These are phyloP conservation scores for Gephyroberyx darwinii DNA, from an alignment of 2,797 vertebrate species.

Conservation along the genomic window DNA sequence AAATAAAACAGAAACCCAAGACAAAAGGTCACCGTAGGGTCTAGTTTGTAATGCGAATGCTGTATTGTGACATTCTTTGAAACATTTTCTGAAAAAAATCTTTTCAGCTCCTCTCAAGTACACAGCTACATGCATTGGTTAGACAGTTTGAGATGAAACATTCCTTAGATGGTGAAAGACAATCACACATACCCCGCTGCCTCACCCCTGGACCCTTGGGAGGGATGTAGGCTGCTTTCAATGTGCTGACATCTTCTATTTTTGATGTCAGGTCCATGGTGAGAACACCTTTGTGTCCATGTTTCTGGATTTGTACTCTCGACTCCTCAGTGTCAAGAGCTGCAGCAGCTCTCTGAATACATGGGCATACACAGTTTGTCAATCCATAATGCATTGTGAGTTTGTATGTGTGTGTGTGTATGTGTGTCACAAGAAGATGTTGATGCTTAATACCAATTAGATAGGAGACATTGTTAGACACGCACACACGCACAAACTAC, in stretches of 20 bases:
- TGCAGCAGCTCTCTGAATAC: slow-evolving; percentile 59
- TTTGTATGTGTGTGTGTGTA: neutral
- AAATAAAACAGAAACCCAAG: neutral
- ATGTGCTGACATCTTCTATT: slow-evolving; percentile 68
- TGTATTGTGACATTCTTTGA: neutral
- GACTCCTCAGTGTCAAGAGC: slow-evolving; percentile 43
- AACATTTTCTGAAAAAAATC: neutral
- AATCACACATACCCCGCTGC: slow-evolving; percentile 66
- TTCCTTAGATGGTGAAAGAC: neutral
- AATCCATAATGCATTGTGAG: too few species aligned
- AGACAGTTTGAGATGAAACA: neutral
- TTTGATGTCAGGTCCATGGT: slow-evolving; percentile 54
- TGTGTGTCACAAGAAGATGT: too few species aligned
- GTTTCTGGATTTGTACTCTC: slow-evolving; percentile 43
- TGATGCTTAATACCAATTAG: too few species aligned
- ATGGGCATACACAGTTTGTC: neutral
- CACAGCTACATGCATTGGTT: neutral
- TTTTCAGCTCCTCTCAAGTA: slow-evolving; percentile 20
- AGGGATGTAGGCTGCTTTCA: slow-evolving; percentile 47
- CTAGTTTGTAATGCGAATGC: neutral
- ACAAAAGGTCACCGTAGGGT: slow-evolving; percentile 8
- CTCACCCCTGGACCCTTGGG: slow-evolving; percentile 61
- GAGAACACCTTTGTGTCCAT: slow-evolving; percentile 71
- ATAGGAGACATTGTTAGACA: too few species aligned
- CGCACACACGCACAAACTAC: too few species aligned